A percentile compares a stretch with the other conserved stretches of the same genome.
phyloP scores from a whole-genome alignment of 53 echinoderm and acorn worm genomes.

The Patiria pectinifera region DNA sequence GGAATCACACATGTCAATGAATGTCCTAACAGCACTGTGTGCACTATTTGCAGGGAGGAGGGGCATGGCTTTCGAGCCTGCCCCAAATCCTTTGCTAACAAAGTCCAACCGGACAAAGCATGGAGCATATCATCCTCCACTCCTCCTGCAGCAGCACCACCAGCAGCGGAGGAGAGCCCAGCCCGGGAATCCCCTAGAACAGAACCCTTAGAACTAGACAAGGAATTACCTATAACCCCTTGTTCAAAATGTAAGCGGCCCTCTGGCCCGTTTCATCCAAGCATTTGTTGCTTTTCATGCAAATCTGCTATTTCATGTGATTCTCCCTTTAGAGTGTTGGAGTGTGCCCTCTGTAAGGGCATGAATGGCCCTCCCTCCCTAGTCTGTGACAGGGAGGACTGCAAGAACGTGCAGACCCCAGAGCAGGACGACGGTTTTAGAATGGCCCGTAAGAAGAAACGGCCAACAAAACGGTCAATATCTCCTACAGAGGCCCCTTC shows the following conservation, averaged over 20 bases:
- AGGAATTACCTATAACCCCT: not conserved
- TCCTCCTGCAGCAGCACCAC: not conserved
- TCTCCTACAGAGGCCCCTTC: too few relatives aligned
- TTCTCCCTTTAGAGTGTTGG: not conserved
- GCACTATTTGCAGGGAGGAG: too few relatives aligned
- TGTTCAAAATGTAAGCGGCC: not conserved
- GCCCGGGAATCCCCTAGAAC: not conserved
- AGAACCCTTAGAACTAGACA: not conserved
- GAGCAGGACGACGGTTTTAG: too few relatives aligned
- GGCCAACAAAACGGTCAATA: too few relatives aligned
- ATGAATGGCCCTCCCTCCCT: too few relatives aligned
- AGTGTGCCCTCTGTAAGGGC: too few relatives aligned
- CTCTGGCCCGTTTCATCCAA: not conserved
- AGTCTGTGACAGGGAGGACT: not conserved
- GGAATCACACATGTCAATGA: too few relatives aligned
- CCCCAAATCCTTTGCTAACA: too few relatives aligned
- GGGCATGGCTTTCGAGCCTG: too few relatives aligned
- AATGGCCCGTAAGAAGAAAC: too few relatives aligned
- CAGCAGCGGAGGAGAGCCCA: not conserved
- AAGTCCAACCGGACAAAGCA: not conserved
- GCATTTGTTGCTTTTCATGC: not conserved
- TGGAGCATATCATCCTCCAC: not conserved
- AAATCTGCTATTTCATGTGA: not conserved
- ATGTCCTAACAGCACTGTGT: not conserved
- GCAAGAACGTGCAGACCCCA: not conserved